phyloP scores from a whole-genome alignment of 2,113 vertebrate genomes.

The Dicrurus megarhynchus region DNA sequence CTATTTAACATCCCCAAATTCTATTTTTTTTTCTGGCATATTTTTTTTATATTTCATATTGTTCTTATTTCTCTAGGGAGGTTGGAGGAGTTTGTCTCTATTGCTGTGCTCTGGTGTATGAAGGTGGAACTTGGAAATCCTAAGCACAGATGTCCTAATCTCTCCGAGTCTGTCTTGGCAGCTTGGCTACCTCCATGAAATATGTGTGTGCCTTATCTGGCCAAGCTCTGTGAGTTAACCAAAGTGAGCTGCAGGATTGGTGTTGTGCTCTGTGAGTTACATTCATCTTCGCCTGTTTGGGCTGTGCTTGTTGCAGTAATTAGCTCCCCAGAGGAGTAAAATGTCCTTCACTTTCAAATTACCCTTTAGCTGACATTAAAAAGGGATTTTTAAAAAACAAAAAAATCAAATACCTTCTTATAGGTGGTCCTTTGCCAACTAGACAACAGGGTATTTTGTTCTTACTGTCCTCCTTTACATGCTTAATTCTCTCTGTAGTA shows the following conservation, averaged over 20 bases:
- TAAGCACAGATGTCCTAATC: neutral
- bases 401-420: neutral
- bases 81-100: neutral
- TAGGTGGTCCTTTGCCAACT: conserved; percentile 11
- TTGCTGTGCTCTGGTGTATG: neutral
- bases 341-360: conserved; percentile 63
- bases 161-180: accelerated
- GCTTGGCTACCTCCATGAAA: neutral
- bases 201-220: neutral
- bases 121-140: neutral
- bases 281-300: neutral
- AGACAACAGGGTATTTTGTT: neutral
- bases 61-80: neutral
- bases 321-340: conserved; percentile 55
- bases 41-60: neutral
- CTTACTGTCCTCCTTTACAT: neutral
- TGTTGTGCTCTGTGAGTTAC: neutral
- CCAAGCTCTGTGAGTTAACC: neutral
- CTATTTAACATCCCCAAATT: neutral
- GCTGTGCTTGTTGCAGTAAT: conserved; percentile 52
- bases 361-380: conserved; percentile 47
- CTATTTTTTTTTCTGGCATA: neutral
- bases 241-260: neutral
- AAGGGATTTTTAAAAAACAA: neutral
- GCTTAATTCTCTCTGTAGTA: neutral